These are phyloP conservation scores for Glossophaga mutica DNA, from an alignment of 2,797 vertebrate species.

Conservation along the genomic window DNA sequence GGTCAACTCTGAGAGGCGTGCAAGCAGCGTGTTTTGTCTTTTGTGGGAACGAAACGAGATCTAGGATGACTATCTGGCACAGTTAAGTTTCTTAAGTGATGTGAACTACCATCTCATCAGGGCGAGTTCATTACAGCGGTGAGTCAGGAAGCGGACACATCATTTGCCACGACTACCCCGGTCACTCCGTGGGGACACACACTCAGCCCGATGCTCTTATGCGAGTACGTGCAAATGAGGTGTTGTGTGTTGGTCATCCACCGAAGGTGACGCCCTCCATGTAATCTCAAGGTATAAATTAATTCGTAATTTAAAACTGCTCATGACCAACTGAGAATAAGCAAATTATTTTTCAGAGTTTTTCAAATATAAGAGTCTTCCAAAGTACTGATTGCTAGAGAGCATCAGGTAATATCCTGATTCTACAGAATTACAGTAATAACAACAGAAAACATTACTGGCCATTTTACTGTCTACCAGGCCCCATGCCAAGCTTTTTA, in stretches of 20 bases:
- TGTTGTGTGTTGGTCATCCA: neutral
- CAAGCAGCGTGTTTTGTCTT: neutral
- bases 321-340: neutral
- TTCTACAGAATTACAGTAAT: neutral
- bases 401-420: neutral
- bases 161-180: neutral
- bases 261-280: neutral
- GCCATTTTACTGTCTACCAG: neutral
- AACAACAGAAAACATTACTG: neutral
- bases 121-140: neutral
- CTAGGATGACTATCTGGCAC: neutral
- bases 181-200: neutral
- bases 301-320: neutral
- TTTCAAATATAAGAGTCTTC: neutral
- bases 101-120: neutral
- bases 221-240: neutral
- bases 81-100: neutral
- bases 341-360: neutral
- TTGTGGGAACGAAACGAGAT: neutral
- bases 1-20: neutral
- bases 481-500: neutral
- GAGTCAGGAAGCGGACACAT: neutral
- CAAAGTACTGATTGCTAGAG: neutral
- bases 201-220: neutral
- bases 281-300: neutral